These are phyloP conservation scores for Sclerurus mexicanus DNA, from an alignment of 2,113 vertebrate genomes.

Conservation along the genomic window DNA sequence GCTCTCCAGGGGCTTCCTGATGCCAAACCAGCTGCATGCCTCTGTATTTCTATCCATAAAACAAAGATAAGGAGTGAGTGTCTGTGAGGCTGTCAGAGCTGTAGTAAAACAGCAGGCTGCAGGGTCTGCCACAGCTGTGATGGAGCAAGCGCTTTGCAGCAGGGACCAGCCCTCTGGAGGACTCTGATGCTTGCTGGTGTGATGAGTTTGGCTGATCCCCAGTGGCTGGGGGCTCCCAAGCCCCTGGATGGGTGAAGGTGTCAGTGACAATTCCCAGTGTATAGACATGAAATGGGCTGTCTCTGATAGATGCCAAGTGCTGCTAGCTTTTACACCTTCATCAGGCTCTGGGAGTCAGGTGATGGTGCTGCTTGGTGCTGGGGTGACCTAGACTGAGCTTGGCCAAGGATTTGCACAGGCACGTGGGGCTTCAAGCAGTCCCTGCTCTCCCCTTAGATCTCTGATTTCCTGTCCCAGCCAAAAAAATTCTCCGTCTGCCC, in stretches of 20 bases:
- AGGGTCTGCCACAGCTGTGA: neutral
- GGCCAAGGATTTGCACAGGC: neutral
- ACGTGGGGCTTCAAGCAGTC: neutral
- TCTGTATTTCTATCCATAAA: fast-evolving
- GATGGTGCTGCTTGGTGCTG: neutral
- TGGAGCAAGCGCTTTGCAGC: neutral
- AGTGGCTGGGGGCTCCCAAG: neutral
- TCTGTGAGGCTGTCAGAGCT: neutral
- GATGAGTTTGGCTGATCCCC: neutral
- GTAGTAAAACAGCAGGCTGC: neutral
- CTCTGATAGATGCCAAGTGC: neutral
- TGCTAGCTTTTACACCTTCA: neutral
- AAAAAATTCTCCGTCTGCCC: neutral
- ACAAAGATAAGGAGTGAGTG: neutral
- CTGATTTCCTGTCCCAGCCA: neutral
- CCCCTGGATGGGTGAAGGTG: neutral
- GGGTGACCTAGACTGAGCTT: neutral
- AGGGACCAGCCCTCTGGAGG: neutral
- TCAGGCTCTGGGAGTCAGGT: neutral
- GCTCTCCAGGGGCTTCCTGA: neutral
- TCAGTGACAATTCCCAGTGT: neutral
- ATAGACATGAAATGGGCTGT: neutral
- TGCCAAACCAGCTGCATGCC: neutral
- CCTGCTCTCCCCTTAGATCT: neutral
- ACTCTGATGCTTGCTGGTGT: fast-evolving